phyloP scores from a whole-genome alignment of 2,113 vertebrate genomes.

The Bubo bubo region DNA sequence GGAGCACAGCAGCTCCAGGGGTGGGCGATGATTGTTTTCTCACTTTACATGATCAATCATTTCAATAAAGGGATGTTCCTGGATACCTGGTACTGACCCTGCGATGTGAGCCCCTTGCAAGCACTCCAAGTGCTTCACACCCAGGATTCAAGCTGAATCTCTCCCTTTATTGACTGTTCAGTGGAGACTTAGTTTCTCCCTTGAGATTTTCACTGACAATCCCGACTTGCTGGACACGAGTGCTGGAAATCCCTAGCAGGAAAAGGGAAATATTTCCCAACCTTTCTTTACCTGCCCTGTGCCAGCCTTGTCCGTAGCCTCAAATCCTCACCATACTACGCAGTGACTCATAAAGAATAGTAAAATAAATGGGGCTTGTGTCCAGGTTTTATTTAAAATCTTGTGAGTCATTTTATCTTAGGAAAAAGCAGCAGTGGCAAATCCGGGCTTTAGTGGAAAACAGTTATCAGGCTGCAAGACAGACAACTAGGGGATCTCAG shows the following conservation, averaged over 20 bases:
- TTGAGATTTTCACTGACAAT: neutral
- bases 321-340: neutral
- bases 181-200: neutral
- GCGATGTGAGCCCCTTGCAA: neutral
- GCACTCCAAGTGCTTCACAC: neutral
- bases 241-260: neutral
- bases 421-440: neutral
- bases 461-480: neutral
- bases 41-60: neutral
- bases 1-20: neutral
- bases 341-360: neutral
- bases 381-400: neutral
- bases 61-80: neutral
- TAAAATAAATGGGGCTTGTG: neutral
- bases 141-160: neutral
- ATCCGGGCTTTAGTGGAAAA: neutral
- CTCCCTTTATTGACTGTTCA: neutral
- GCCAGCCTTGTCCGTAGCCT: too few species aligned
- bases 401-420: neutral
- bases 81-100: neutral
- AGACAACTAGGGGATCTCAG: neutral
- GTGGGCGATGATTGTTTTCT: neutral
- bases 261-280: neutral
- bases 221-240: neutral
- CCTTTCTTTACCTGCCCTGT: neutral